Evolutionary conservation across 2,888 invertebrate genomes (phyloP), one percentile per base, ranked within the genome.

Genomic region (Meliscaeva auricollis): DNA sequence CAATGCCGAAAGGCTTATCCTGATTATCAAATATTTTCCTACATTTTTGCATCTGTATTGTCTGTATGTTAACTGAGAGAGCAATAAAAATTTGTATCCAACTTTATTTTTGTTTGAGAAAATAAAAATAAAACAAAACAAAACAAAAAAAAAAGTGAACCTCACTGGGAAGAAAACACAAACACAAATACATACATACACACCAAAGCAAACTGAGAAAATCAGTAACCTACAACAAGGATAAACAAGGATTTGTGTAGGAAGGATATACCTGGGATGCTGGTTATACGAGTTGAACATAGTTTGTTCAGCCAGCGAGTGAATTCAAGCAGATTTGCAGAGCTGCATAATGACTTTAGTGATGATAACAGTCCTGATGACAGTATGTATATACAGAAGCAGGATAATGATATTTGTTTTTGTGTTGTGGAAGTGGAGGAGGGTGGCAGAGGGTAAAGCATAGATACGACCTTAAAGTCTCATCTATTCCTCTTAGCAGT

Each of bases 1-100:
- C 78, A 74, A 41, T 74, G 60, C 75, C 64, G 46, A 58, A 70
- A 70, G 75, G 74, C 79, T 79, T 75, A 84, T 84, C 79, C 79
- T 79, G 83, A 70, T 74, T 75, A 79, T 84, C 75, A 84, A 75
- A 84, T 48, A 50, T 54, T 78, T 70, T 64, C 38, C 11, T 17
- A 4, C 32, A 32, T 11, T 44, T 20, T 60, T 15, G 48, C 26
- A 11, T 35, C 30, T 48, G 38, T 13, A 38, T 38, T 69, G 52
- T n/a, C 44, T 50, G 48, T 26, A 35, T 78, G 58, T 50, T 82
- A 69, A 73, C 72, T 74, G 52, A 68, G 52, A 68, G 52, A 41
- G 41, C 32, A 62, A 46, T 44, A 62, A 8, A 44, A 62, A 26
- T 11, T 26, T 17, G 15, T 17, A 62, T 44, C 15, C 44, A 15